These are phyloP conservation scores for Tenthredo livida DNA, from an alignment of 2,888 invertebrate species.

Conservation along the genomic window DNA sequence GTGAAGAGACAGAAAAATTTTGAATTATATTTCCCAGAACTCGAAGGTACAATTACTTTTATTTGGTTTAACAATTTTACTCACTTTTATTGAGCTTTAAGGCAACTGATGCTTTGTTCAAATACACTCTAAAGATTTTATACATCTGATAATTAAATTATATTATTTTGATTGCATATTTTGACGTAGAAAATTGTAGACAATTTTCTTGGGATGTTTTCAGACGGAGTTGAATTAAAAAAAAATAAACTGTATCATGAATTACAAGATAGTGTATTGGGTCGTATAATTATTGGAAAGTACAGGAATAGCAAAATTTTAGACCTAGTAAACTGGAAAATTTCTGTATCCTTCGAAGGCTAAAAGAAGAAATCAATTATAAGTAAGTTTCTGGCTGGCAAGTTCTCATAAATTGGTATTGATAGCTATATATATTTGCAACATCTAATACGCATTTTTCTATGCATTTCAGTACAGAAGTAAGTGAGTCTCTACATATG, in stretches of 20 bases:
- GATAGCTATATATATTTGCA: no score
- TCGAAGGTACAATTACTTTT: constrained; percentile 18
- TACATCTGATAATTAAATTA: constrained; percentile 19
- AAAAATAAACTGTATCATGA: neutral
- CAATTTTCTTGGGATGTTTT: constrained; percentile 4
- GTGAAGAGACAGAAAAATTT: constrained; percentile 1
- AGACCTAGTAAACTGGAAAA: no score
- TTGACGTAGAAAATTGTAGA: neutral
- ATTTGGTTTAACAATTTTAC: neutral
- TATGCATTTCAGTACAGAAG: no score
- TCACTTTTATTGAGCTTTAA: neutral
- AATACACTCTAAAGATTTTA: neutral
- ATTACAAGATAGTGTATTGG: no score
- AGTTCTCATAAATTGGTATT: no score
- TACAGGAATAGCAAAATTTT: no score
- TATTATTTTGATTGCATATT: neutral
- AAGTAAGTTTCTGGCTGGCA: no score
- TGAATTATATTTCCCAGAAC: neutral
- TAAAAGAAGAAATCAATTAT: no score
- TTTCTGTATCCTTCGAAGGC: no score
- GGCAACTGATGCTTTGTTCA: constrained; percentile 16
- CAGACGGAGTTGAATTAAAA: constrained; percentile 6
- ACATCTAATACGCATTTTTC: no score
- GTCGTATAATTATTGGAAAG: no score
- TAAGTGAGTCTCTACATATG: no score